Base-by-base conservation (phyloP, 1,140 invertebrate species). In the Bombus picipes region DNA sequence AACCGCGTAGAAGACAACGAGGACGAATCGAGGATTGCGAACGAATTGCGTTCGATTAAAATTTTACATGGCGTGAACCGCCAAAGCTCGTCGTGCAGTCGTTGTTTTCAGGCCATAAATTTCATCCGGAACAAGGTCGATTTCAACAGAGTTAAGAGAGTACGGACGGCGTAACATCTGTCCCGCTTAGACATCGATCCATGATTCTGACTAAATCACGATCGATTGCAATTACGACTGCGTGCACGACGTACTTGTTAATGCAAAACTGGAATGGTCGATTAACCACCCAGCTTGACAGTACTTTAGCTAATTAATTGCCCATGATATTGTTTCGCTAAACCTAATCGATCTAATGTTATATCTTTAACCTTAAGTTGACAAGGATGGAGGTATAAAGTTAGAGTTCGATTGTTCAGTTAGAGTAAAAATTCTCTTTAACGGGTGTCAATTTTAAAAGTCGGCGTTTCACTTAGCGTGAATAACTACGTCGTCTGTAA, bases 171-270 rank as follows among this genome's bases (percentile, higher is more conserved):
- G 39, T 34, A 73, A 53, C 43, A 41, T 22, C 34, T 34, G 22
- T 39, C 12, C 43, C 59, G 41, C 47, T 80, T 43, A 28, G 28
- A n/a, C 70, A 74, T 85, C 41, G 77, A 47, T 34, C 73, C 70
- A 22, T 18, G 68, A 74, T 68, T 73, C 77, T 37, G 22, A 70
- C 32, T 85, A 73, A 85, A 85, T 85, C 74, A 39, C 65, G 82
- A 78, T 83, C 77, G 77, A 81, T 81, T 37, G 59, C 34, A 39
- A 62, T 81, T 39, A 41, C 70, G 47, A 53, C 5, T 22, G 47
- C 6, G 18, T 53, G 18, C 12, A 8, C 28, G 3, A n/a, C 34
- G 41, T 12, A 18, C 57, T 53, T 70, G 59, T 81, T 81, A 85
- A 85, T 81, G n/a, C 57, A 57, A 53, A 81, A 74, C 41, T 74